A percentile compares a stretch with the other conserved stretches of the same genome.
phyloP scores from a whole-genome alignment of 2,113 vertebrate species.

The Clarias batrachus region DNA sequence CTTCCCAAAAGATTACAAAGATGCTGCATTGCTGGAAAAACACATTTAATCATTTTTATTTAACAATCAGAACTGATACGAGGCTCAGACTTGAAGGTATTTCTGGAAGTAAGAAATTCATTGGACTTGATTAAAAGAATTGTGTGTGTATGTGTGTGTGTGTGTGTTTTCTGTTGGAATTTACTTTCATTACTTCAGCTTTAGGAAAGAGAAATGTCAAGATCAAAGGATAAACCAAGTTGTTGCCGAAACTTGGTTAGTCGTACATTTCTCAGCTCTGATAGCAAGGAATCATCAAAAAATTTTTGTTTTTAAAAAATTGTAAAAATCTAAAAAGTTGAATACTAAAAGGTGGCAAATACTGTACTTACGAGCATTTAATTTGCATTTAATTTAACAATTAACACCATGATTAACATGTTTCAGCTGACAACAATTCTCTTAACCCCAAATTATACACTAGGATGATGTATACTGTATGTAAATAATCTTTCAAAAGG shows the following conservation, averaged over 20 bases:
- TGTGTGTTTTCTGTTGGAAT: neutral
- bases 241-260: neutral
- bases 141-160: too few relatives aligned
- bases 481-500: too few relatives aligned
- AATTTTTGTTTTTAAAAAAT: neutral
- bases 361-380: too few relatives aligned
- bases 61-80: neutral
- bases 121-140: neutral
- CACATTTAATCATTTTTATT: neutral
- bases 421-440: too few relatives aligned
- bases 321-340: too few relatives aligned
- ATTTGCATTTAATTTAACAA: too few relatives aligned
- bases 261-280: neutral
- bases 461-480: too few relatives aligned
- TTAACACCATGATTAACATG: too few relatives aligned
- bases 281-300: neutral
- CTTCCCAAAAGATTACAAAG: neutral
- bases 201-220: neutral
- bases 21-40: neutral
- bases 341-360: too few relatives aligned
- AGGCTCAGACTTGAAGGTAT: neutral
- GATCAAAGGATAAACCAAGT: neutral
- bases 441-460: too few relatives aligned
- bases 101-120: neutral
- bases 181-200: neutral